phyloP scores from a whole-genome alignment of 2,113 vertebrate genomes.

The Spermophilus dauricus region DNA sequence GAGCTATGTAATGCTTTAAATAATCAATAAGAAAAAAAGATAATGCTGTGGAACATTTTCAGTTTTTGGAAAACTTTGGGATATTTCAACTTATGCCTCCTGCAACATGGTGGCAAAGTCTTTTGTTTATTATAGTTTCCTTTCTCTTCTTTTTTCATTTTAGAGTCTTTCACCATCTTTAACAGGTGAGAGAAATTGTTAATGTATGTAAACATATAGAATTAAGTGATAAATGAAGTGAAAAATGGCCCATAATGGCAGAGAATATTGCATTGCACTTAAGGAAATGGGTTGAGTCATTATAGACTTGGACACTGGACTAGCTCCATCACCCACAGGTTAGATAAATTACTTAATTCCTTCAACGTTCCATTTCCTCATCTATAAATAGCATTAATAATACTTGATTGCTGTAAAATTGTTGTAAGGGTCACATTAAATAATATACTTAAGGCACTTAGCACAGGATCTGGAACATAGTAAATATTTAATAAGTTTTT shows the following conservation, averaged over 20 bases:
- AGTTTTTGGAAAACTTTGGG: neutral
- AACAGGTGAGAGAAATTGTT: conserved; percentile 22
- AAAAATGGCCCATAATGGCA: neutral
- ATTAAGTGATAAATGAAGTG: neutral
- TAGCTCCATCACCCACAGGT: neutral
- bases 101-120: neutral
- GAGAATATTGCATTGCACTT: neutral
- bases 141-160: conserved; percentile 11
- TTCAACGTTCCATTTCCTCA: neutral
- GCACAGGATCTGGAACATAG: neutral
- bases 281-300: neutral
- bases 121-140: neutral
- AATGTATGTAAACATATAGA: neutral
- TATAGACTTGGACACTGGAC: neutral
- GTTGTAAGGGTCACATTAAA: neutral
- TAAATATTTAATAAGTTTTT: neutral
- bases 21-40: too few relatives aligned
- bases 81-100: neutral
- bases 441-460: conserved; percentile 1
- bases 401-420: neutral
- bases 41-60: neutral
- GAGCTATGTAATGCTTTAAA: too few relatives aligned
- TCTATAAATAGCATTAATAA: neutral
- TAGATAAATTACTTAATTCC: neutral
- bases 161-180: neutral